A percentile compares a stretch with the other conserved stretches of the same genome.
phyloP scores from a whole-genome alignment of 2,888 invertebrate species.

The Aleiodes testaceus region DNA sequence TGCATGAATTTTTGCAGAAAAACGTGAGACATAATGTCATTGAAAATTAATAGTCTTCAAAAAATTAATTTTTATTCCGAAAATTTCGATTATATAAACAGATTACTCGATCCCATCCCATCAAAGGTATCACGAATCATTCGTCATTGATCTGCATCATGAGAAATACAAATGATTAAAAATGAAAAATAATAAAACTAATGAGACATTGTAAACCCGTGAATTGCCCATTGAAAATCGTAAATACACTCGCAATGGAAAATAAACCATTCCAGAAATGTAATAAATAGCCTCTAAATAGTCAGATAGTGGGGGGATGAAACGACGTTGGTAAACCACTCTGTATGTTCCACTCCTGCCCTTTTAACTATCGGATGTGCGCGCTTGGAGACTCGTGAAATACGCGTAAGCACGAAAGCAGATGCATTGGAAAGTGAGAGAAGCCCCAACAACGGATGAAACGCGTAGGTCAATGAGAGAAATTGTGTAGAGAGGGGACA shows the following conservation, averaged over 20 bases:
- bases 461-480: conserved; percentile 13
- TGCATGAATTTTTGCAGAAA: no score
- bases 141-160: no score
- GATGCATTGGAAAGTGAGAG: conserved; percentile 19
- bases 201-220: conserved; percentile 46
- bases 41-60: no score
- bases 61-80: no score
- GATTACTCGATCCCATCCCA: no score
- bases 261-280: conserved; percentile 41
- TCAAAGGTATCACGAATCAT: no score
- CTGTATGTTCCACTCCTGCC: conserved; percentile 7
- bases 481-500: background rate
- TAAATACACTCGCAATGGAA: conserved; percentile 49
- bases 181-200: no score
- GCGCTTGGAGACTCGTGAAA: conserved; percentile 28
- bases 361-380: conserved; percentile 40
- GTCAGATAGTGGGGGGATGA: conserved; percentile 12
- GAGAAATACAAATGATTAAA: no score
- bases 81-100: no score
- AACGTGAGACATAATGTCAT: no score
- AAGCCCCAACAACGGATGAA: conserved; percentile 3
- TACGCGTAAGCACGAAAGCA: conserved; percentile 26
- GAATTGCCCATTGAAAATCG: conserved; percentile 47
- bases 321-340: conserved; percentile 23
- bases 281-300: conserved; percentile 22